Conservation (phyloP, 2,797 vertebrate genomes). For the Dryobates pubescens region DNA sequence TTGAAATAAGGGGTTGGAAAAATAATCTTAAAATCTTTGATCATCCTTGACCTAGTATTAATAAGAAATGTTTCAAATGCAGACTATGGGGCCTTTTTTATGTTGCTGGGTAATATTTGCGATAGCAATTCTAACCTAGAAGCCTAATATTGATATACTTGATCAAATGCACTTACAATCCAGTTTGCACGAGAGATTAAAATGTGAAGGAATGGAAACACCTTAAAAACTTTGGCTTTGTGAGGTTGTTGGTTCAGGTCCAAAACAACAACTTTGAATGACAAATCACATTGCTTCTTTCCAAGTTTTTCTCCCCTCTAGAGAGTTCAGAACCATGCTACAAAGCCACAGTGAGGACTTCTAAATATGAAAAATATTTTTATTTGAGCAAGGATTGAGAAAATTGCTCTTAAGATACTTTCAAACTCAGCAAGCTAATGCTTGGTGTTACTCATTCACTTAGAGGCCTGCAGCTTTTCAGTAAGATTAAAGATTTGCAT, state of each 20-base stretch:
- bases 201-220: background rate
- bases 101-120: background rate
- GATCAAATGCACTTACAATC: background rate
- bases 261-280: background rate
- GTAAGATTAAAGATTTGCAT: conserved; percentile 28
- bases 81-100: background rate
- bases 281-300: background rate
- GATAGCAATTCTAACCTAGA: background rate
- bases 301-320: background rate
- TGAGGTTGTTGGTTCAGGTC: background rate
- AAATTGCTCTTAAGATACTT: background rate
- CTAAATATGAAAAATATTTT: background rate
- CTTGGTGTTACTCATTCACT: conserved; percentile 15
- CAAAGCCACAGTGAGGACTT: background rate
- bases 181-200: no score
- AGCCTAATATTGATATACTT: background rate
- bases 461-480: conserved; percentile 5
- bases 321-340: background rate
- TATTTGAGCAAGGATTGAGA: background rate
- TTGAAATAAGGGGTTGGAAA: background rate
- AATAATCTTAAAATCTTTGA: background rate
- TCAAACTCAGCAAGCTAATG: background rate
- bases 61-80: background rate
- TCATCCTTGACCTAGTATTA: background rate
- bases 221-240: background rate